Conservation (phyloP, 1,140 invertebrate genomes). For the Drosophila guanche region DNA sequence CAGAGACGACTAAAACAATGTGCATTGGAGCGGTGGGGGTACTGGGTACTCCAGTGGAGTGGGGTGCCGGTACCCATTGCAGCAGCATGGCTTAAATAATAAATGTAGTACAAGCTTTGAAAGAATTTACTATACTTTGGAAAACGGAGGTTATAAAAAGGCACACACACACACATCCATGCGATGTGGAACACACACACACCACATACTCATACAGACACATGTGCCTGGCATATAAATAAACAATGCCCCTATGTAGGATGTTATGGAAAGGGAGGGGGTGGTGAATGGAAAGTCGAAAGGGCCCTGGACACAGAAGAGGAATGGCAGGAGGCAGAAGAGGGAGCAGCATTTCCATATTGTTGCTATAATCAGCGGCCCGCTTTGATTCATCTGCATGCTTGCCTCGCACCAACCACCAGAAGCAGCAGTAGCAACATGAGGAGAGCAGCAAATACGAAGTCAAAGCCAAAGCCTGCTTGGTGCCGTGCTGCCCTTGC, state of each 20-base stretch:
- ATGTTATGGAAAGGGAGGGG: slow-evolving; percentile 28
- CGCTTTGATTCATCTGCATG: slow-evolving; percentile 79
- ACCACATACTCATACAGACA: slow-evolving; percentile 26
- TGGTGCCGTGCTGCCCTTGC: slow-evolving; percentile 44
- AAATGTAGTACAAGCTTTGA: slow-evolving; percentile 79
- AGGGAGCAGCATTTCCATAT: slow-evolving; percentile 68
- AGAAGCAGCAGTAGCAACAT: background rate
- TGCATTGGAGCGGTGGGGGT: background rate
- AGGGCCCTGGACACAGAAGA: too few species aligned
- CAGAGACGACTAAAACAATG: slow-evolving; percentile 34
- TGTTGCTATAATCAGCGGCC: slow-evolving; percentile 77
- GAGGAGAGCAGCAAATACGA: slow-evolving; percentile 13
- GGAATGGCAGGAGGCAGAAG: background rate
- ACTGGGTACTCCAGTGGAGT: background rate
- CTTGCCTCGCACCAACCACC: slow-evolving; percentile 36
- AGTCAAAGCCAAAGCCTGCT: slow-evolving; percentile 52
- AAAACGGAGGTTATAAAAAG: slow-evolving; percentile 77
- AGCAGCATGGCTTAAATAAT: slow-evolving; percentile 74
- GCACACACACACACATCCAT: slow-evolving; percentile 9
- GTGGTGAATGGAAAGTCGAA: slow-evolving; percentile 22
- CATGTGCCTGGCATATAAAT: slow-evolving; percentile 63
- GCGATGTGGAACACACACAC: slow-evolving; percentile 17
- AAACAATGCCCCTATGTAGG: slow-evolving; percentile 71
- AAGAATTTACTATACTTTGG: slow-evolving; percentile 79
- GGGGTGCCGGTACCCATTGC: slow-evolving; percentile 10